Percentiles rank a stretch among this genome's conserved stretches.
Evolutionary conservation across 2,113 vertebrate species (phyloP).

Genomic region (Hypanus sabinus): DNA sequence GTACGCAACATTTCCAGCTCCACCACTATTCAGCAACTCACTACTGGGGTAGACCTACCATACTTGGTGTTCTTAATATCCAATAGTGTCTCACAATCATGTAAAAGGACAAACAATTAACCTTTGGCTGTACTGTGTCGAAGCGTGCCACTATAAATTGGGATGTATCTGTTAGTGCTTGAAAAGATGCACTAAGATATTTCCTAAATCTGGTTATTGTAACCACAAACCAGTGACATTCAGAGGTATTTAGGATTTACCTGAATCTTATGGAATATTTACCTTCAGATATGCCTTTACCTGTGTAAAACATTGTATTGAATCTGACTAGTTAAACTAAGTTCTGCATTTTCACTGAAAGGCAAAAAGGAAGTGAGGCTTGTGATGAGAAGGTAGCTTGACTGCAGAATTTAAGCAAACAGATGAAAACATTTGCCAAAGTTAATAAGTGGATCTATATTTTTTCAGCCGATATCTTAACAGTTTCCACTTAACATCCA

Average conservation of each 20-base stretch:
- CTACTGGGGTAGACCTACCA: too few species aligned
- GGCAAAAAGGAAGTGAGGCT: too few species aligned
- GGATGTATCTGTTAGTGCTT: background rate
- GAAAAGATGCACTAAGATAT: background rate
- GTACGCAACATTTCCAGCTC: too few species aligned
- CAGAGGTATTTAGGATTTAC: background rate
- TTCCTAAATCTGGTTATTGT: background rate
- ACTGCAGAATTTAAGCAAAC: background rate
- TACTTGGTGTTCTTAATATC: too few species aligned
- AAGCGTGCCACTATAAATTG: too few species aligned
- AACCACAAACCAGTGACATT: background rate
- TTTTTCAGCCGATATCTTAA: background rate
- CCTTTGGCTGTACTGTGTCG: too few species aligned
- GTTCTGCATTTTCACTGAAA: too few species aligned
- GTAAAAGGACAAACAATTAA: too few species aligned
- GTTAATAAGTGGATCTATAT: background rate
- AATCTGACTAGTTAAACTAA: background rate
- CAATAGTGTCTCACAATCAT: too few species aligned
- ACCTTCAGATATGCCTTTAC: background rate
- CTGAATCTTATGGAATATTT: background rate
- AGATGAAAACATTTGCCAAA: background rate
- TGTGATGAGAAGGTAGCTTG: background rate
- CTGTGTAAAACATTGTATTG: background rate
- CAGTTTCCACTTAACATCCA: background rate
- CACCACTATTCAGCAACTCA: too few species aligned